A percentile compares a stretch with the other conserved stretches of the same genome.
phyloP scores from a whole-genome alignment of 92 coral and sea anemone species.

The Epizoanthus scotinus region DNA sequence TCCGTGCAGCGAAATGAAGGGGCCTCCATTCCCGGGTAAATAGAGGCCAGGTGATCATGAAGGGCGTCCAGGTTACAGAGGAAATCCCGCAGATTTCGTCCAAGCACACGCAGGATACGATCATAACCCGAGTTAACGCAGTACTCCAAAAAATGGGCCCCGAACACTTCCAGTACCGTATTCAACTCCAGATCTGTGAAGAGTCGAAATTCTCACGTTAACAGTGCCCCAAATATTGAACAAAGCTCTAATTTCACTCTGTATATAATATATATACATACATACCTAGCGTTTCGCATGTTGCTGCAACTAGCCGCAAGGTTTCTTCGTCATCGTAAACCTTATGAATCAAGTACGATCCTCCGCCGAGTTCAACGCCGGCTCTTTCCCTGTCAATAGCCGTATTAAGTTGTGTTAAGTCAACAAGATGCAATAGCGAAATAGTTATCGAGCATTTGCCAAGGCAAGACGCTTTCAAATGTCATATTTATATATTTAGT shows the following conservation, averaged over 20 bases:
- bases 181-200: conserved; percentile 74
- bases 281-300: conserved; percentile 92
- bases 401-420: conserved; percentile 10
- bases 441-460: neutral
- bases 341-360: conserved; percentile 96
- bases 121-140: conserved; percentile 97
- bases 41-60: conserved; percentile 94
- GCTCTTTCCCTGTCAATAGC: conserved; percentile 75
- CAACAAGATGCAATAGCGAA: conserved; percentile 43
- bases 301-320: conserved; percentile 72
- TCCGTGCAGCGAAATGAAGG: conserved; percentile 98
- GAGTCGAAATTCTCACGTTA: neutral
- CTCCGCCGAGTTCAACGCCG: conserved; percentile 95
- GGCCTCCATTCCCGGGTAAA: conserved; percentile 99
- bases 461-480: conserved; percentile 7
- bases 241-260: no score
- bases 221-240: conserved; percentile 17
- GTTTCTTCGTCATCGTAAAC: conserved; percentile 93
- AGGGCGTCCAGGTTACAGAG: conserved; percentile 97
- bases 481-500: neutral
- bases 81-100: conserved; percentile 95
- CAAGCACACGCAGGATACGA: conserved; percentile 91
- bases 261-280: neutral
- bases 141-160: conserved; percentile 93
- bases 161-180: conserved; percentile 89